phyloP scores from a whole-genome alignment of 2,113 vertebrate genomes.

The Phalacrocorax brasilianus region DNA sequence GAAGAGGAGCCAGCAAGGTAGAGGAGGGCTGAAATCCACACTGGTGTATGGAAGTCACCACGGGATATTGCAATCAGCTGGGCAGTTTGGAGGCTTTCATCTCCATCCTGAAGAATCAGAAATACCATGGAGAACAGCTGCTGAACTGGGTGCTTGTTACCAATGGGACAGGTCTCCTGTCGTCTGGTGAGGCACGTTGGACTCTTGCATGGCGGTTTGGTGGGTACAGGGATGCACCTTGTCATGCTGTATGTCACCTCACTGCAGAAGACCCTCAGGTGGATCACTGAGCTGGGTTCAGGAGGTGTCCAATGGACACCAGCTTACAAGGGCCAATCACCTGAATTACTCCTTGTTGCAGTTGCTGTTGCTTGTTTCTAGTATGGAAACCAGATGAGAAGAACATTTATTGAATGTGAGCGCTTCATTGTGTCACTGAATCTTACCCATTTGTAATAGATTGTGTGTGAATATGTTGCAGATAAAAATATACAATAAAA shows the following conservation, averaged over 20 bases:
- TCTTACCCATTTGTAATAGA: background rate
- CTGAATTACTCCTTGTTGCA: background rate
- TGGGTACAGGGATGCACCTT: rapidly evolving
- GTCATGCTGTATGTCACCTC: background rate
- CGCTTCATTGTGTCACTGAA: background rate
- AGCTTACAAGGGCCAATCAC: background rate
- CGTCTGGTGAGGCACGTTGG: rapidly evolving
- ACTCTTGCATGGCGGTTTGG: rapidly evolving
- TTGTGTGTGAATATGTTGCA: background rate
- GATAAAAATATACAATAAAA: background rate
- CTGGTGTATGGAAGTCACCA: background rate
- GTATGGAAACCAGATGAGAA: background rate
- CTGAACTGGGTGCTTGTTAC: rapidly evolving
- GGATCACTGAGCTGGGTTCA: background rate
- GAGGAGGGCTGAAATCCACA: background rate
- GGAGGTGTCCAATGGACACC: background rate
- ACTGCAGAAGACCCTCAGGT: background rate
- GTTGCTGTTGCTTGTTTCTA: background rate
- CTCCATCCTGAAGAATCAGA: background rate
- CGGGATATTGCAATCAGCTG: rapidly evolving
- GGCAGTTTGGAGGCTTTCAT: background rate
- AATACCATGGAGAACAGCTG: background rate
- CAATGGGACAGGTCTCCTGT: background rate
- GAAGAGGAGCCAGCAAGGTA: background rate
- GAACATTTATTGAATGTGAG: background rate